Evolutionary conservation across 2,888 invertebrate genomes (phyloP), one percentile per base, ranked within the genome.

Genomic region (Leuctra nigra): DNA sequence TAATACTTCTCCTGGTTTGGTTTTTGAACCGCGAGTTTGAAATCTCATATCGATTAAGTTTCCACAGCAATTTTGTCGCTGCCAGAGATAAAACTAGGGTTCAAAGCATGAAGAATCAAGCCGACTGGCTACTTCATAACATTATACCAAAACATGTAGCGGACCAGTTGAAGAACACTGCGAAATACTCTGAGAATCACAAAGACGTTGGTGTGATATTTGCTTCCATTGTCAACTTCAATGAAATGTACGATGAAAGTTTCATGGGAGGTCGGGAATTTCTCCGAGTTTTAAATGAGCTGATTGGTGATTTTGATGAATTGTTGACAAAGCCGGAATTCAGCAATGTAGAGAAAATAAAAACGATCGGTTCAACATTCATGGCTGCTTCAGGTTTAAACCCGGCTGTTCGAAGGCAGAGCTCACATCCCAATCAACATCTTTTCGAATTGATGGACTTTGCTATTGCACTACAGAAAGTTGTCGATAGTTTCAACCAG

Each of bases 321-420:
- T 74, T 97, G 50, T 73, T 98, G 6, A 87, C 89, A 59, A 79
- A 86, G 41, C 80, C 84, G 0, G 84, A 90, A 63, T 95, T 89
- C 66, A 81, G 83, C 39, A 86, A 89, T 64, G 91, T 98, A 4
- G 96, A 97, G 70, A 98, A 98, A 74, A 98, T 98, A 62, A 98
- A 98, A 73, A 96, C 97, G 0, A 97, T 97, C 60, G 94, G 93
- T 4, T 91, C 92, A 63, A 94, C 95, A 0, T 96, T 95, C 67
- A 98, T 98, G 97, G 97, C 95, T 1, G 97, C 97, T 0, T 91
- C 94, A 59, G 97, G 97, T 0, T 75, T 98, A 57, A 93, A 97
- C 73, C 91, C 92, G 0, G 80, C 80, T 58, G 77, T 85, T 64
- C 79, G 92, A 2, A 79, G 80, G 20, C 75, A 81, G 44, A 86